Percentiles rank a stretch among this genome's conserved stretches.
phyloP scores from a whole-genome alignment of 2,113 vertebrate genomes.

The Hippocampus guttulatus region DNA sequence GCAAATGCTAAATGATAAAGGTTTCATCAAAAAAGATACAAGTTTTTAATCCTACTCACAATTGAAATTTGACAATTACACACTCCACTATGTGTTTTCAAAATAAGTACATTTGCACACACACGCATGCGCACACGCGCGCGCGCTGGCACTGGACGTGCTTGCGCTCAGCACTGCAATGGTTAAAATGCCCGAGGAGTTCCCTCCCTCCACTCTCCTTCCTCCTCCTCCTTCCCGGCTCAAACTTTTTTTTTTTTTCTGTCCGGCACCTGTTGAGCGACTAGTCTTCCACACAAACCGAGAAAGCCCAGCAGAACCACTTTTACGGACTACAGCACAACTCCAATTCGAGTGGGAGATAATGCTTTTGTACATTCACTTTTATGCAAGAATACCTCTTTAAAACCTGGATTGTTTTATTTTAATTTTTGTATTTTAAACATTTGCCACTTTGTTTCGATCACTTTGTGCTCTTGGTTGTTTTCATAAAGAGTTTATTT shows the following conservation, averaged over 20 bases:
- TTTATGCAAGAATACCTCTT: background rate
- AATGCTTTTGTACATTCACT: background rate
- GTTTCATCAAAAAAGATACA: no score
- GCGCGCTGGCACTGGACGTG: background rate
- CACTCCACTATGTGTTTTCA: no score
- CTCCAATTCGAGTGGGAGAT: background rate
- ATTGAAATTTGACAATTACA: no score
- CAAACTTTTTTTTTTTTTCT: conserved; percentile 59
- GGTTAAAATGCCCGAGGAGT: conserved; percentile 70
- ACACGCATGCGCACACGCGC: no score
- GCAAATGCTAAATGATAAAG: no score
- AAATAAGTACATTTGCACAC: no score
- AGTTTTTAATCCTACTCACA: no score
- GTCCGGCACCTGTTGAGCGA: conserved; percentile 81
- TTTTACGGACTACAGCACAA: background rate
- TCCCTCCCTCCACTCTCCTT: conserved; percentile 61
- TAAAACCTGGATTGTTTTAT: background rate
- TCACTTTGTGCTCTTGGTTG: background rate
- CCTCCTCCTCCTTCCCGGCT: conserved; percentile 7
- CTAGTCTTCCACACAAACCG: conserved; percentile 46
- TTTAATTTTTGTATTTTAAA: background rate
- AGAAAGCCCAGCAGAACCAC: background rate
- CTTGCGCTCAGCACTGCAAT: conserved; percentile 39
- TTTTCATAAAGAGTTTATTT: background rate
- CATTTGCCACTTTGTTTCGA: background rate